Conservation (phyloP, 2,888 invertebrate genomes). For the Cataglyphis rosenhaueri region DNA sequence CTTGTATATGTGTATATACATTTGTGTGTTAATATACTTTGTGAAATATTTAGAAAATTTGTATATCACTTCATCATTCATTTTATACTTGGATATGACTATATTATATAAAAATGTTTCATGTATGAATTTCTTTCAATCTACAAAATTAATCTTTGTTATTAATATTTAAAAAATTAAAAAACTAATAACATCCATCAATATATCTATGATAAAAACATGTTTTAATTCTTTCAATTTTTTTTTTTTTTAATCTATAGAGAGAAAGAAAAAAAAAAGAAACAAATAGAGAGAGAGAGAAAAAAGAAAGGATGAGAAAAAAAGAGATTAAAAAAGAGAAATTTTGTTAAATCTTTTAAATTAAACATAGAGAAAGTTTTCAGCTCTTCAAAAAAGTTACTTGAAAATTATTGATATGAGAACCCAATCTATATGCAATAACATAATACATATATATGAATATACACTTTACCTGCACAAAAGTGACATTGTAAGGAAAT, state of each 20-base stretch:
- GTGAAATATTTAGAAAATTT: neutral
- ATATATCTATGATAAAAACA: neutral
- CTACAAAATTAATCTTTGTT: too few relatives aligned
- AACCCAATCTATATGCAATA: neutral
- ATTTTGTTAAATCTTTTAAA: neutral
- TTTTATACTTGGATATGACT: too few relatives aligned
- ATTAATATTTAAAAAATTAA: too few relatives aligned
- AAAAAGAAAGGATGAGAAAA: neutral
- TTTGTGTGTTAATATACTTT: neutral
- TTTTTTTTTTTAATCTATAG: too few relatives aligned
- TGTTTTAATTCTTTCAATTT: neutral
- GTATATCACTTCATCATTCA: neutral
- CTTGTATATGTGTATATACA: too few relatives aligned
- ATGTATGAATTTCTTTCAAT: too few relatives aligned
- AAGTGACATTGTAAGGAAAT: conserved; percentile 96
- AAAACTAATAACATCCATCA: too few relatives aligned
- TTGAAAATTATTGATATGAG: neutral
- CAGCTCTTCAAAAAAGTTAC: neutral
- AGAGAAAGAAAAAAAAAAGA: neutral
- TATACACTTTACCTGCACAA: conserved; percentile 90
- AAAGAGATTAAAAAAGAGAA: neutral
- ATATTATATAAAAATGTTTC: too few relatives aligned
- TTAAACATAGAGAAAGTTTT: neutral
- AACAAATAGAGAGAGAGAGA: neutral
- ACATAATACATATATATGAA: neutral